A percentile compares a stretch with the other conserved stretches of the same genome.
phyloP scores from a whole-genome alignment of 1,140 invertebrate species.

The Drosophila lacteicornis region DNA sequence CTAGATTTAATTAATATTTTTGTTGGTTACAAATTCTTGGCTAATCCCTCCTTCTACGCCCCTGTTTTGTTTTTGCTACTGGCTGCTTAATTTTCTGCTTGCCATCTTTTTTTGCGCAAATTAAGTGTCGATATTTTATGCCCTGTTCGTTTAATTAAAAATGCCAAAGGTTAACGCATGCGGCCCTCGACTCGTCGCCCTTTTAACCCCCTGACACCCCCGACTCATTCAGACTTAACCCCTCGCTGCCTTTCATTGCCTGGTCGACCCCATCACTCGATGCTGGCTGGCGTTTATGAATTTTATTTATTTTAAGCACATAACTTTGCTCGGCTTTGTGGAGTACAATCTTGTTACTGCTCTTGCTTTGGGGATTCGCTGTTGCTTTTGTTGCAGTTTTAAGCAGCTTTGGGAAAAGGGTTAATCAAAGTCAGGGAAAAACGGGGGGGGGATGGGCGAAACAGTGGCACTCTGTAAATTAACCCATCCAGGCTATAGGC shows the following conservation, averaged over 20 bases:
- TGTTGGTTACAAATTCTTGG: neutral
- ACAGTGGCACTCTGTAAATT: conserved; percentile 42
- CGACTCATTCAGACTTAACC: neutral
- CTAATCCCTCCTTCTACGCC: neutral
- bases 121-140: conserved; percentile 83
- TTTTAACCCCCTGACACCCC: conserved; percentile 20
- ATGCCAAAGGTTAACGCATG: conserved; percentile 81
- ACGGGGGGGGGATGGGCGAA: neutral
- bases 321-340: conserved; percentile 59
- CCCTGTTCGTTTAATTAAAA: conserved; percentile 81
- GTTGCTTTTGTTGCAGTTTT: conserved; percentile 65
- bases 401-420: conserved; percentile 72
- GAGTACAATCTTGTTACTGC: conserved; percentile 50
- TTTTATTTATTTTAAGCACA: conserved; percentile 76
- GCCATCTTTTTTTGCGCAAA: conserved; percentile 76
- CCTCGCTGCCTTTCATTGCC: neutral
- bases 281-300: conserved; percentile 66
- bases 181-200: conserved; percentile 41
- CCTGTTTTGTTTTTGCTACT: conserved; percentile 44
- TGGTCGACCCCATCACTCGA: conserved; percentile 40
- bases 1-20: neutral
- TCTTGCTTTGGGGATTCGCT: conserved; percentile 52
- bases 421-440: conserved; percentile 63
- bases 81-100: conserved; percentile 77
- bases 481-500: conserved; percentile 28